phyloP scores from a whole-genome alignment of 2,113 vertebrate genomes.

The Fulica atra region DNA sequence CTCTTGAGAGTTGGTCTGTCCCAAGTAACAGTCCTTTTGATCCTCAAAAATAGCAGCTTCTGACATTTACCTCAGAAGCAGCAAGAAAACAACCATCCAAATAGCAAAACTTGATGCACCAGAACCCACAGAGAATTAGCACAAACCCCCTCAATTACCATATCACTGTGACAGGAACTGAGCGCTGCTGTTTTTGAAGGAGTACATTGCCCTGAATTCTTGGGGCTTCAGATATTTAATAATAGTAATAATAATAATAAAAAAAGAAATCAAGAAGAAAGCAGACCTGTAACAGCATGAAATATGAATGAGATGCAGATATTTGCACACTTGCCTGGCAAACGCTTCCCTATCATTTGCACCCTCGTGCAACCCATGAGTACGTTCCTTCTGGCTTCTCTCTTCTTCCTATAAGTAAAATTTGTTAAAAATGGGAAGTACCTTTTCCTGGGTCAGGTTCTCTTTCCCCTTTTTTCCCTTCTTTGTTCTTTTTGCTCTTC shows the following conservation, averaged over 20 bases:
- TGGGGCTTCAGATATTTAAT: neutral
- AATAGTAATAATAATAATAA: no score
- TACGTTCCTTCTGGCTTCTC: conserved; percentile 27
- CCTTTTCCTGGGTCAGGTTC: conserved; percentile 74
- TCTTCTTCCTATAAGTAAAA: conserved; percentile 65
- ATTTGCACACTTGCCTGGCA: conserved; percentile 38
- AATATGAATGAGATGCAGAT: conserved; percentile 46
- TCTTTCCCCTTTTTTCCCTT: conserved; percentile 75
- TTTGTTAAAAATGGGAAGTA: conserved; percentile 70
- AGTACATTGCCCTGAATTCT: neutral
- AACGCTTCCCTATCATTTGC: conserved; percentile 5
- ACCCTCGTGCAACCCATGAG: conserved; percentile 39
- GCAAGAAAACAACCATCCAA: neutral
- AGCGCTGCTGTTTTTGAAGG: neutral
- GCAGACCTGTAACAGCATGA: neutral
- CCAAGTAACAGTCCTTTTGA: neutral
- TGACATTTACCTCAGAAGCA: neutral
- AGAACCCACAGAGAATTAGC: neutral
- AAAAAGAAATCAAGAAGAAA: neutral
- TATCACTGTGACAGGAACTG: neutral
- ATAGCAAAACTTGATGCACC: neutral
- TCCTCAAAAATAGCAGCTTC: neutral
- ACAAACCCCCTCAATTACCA: neutral
- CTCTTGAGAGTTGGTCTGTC: neutral
- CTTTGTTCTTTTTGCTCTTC: conserved; percentile 79